Evolutionary conservation across 2,113 vertebrate genomes (phyloP).

Genomic region (Mugil cephalus): DNA sequence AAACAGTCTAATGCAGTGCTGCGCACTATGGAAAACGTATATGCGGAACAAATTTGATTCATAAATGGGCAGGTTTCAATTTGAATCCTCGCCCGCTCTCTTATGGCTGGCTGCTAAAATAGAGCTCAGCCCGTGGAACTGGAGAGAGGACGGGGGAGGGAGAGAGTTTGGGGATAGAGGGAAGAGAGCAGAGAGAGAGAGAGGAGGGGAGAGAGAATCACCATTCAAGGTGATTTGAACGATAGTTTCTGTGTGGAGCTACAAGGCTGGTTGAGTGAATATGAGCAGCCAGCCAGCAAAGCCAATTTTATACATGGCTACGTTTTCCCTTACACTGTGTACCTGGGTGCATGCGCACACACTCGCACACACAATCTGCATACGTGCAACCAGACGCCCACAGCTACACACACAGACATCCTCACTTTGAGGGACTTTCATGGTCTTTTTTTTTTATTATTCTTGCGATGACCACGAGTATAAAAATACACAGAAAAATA

Average conservation of each 20-base stretch:
- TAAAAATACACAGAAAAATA: constrained; percentile 2
- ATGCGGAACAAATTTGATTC: constrained; percentile 82
- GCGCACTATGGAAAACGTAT: constrained; percentile 72
- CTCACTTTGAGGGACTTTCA: constrained; percentile 20
- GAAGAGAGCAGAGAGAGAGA: constrained; percentile 10
- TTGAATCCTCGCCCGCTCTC: constrained; percentile 71
- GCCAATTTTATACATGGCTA: constrained; percentile 81
- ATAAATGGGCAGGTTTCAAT: constrained; percentile 83
- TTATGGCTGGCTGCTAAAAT: constrained; percentile 76
- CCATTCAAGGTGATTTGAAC: constrained; percentile 70
- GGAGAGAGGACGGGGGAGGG: not conserved
- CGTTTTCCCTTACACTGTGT: constrained; percentile 70
- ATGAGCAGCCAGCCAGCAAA: constrained; percentile 69
- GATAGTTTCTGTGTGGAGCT: constrained; percentile 64
- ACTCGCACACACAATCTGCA: constrained; percentile 17
- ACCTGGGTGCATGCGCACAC: constrained; percentile 43
- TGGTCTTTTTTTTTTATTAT: constrained; percentile 29
- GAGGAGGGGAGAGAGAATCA: constrained; percentile 19
- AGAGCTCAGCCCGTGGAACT: constrained; percentile 72
- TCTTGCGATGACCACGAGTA: constrained; percentile 20
- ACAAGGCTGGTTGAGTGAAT: constrained; percentile 69
- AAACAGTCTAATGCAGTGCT: constrained; percentile 67
- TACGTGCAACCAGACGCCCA: constrained; percentile 2
- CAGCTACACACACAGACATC: not conserved
- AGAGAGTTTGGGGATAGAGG: constrained; percentile 6